Conservation (phyloP, 2,113 vertebrate species). For the Harpagus bidentatus region DNA sequence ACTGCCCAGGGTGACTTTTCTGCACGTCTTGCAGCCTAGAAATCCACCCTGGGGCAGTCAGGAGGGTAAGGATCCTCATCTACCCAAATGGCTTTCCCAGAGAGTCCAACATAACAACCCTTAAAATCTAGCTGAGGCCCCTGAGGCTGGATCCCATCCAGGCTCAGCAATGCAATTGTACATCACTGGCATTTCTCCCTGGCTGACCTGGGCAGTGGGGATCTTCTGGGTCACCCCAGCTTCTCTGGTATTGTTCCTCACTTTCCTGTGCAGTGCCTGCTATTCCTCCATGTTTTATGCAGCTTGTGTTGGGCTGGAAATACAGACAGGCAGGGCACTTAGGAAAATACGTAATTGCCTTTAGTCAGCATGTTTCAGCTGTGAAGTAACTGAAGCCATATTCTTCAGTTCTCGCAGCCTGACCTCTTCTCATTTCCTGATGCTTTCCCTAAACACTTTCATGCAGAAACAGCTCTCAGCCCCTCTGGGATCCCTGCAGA, state of each 20-base stretch:
- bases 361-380: background rate
- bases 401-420: background rate
- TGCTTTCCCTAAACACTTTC: background rate
- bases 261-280: background rate
- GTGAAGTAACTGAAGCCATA: slow-evolving; percentile 8
- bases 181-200: background rate
- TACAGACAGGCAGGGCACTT: background rate
- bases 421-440: slow-evolving; percentile 40
- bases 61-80: background rate
- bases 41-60: background rate
- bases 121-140: background rate
- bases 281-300: background rate
- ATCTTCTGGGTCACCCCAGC: background rate
- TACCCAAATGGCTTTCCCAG: background rate
- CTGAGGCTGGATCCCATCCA: background rate
- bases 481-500: background rate
- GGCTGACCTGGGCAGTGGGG: background rate
- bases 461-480: background rate
- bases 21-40: background rate
- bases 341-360: background rate
- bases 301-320: background rate
- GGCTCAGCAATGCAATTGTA: background rate
- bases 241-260: background rate
- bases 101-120: background rate
- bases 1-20: background rate